Conservation (phyloP, 2,113 vertebrate species). For the Sapayoa aenigma region DNA sequence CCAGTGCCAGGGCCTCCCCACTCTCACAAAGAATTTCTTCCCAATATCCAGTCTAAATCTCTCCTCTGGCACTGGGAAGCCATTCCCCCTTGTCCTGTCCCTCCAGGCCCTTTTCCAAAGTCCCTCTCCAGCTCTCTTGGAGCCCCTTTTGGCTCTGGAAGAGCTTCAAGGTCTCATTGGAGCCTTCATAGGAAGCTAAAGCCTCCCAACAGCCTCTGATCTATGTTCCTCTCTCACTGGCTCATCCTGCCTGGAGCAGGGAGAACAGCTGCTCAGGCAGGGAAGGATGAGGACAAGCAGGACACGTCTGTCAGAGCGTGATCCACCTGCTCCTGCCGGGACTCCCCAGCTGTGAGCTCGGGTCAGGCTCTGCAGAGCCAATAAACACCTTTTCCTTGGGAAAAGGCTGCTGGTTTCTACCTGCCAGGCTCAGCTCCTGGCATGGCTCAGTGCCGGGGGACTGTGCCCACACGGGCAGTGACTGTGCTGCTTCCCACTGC, state of each 20-base stretch:
- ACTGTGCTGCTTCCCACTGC: not conserved
- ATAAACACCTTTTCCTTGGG: rapidly evolving
- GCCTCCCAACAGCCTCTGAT: not conserved
- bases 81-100: rapidly evolving
- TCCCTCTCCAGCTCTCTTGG: rapidly evolving
- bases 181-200: not conserved
- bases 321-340: rapidly evolving
- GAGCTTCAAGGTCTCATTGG: not conserved
- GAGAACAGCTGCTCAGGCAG: not conserved
- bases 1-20: not conserved
- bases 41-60: not conserved
- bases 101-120: rapidly evolving
- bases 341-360: not conserved
- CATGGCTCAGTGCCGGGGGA: not conserved
- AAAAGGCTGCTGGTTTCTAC: rapidly evolving
- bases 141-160: not conserved
- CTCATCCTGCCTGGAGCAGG: not conserved
- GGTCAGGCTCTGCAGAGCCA: not conserved
- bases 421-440: not conserved
- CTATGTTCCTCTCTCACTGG: not conserved
- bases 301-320: rapidly evolving
- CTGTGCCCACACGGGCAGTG: rapidly evolving
- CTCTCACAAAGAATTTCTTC: not conserved
- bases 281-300: not conserved
- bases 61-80: not conserved